Conservation (phyloP, 2,113 vertebrate genomes). For the Accipiter cooperii region DNA sequence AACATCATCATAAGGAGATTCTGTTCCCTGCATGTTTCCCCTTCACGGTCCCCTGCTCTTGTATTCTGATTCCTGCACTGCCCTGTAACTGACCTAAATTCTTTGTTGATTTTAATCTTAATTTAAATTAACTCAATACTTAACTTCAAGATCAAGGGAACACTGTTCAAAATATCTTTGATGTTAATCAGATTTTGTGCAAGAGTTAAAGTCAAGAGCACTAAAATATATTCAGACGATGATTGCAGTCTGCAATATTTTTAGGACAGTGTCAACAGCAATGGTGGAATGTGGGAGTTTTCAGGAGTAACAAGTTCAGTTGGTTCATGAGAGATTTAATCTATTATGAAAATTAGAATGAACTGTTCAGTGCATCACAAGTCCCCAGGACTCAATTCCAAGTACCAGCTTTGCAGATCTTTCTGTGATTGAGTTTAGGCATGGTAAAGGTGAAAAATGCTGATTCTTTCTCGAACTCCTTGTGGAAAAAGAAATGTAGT, state of each 20-base stretch:
- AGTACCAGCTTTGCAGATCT: background rate
- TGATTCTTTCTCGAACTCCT: background rate
- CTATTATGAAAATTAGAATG: background rate
- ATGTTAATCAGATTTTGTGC: background rate
- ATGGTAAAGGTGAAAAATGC: background rate
- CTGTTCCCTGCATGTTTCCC: background rate
- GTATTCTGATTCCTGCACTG: background rate
- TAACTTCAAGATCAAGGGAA: background rate
- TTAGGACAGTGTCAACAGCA: background rate
- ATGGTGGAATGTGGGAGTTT: background rate
- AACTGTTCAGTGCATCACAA: background rate
- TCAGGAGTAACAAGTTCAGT: background rate
- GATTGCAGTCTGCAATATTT: background rate
- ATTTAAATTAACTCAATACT: background rate
- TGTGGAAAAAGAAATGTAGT: background rate
- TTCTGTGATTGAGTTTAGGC: background rate
- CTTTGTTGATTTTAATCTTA: background rate
- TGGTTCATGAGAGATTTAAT: background rate
- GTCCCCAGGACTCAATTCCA: background rate
- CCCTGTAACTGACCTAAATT: background rate
- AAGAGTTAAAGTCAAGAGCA: background rate
- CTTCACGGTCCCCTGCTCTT: background rate
- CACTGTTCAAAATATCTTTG: background rate
- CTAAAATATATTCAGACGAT: background rate
- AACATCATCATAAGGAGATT: background rate